phyloP scores from a whole-genome alignment of 2,888 invertebrate genomes.

The Apodemia hepburni region DNA sequence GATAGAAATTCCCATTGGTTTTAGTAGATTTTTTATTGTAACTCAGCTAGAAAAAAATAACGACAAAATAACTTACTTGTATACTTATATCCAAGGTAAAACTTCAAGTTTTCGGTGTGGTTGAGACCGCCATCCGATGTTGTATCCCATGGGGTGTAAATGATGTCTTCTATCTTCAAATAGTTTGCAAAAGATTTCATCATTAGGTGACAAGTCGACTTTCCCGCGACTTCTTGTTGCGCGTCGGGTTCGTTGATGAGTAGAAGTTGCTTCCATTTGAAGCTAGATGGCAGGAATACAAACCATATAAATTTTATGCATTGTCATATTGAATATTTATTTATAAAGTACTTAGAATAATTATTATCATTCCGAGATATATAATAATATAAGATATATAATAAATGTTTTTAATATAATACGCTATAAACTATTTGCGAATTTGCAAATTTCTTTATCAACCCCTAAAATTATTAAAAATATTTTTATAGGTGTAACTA shows the following conservation, averaged over 20 bases:
- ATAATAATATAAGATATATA: no score
- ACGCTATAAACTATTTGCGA: no score
- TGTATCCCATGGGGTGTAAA: conserved; percentile 82
- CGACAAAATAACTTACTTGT: conserved; percentile 81
- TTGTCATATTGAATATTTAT: no score
- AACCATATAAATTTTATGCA: conserved; percentile 59
- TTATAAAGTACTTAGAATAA: no score
- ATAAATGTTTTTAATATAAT: no score
- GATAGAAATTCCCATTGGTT: no score
- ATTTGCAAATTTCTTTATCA: no score
- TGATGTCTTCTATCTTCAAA: conserved; percentile 65
- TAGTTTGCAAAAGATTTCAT: conserved; percentile 85
- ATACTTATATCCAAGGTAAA: conserved; percentile 84
- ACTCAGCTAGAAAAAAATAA: not conserved
- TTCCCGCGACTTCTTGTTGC: conserved; percentile 83
- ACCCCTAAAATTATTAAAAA: no score
- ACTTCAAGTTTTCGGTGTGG: conserved; percentile 81
- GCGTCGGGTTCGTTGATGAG: conserved; percentile 87
- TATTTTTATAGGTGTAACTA: no score
- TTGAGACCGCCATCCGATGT: conserved; percentile 75
- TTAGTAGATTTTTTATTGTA: no score
- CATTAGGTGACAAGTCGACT: conserved; percentile 86
- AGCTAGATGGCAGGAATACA: conserved; percentile 78
- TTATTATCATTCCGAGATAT: no score
- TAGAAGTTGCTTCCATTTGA: conserved; percentile 84